Evolutionary conservation across 2,113 vertebrate species (phyloP).

Genomic region (Scalopus aquaticus): DNA sequence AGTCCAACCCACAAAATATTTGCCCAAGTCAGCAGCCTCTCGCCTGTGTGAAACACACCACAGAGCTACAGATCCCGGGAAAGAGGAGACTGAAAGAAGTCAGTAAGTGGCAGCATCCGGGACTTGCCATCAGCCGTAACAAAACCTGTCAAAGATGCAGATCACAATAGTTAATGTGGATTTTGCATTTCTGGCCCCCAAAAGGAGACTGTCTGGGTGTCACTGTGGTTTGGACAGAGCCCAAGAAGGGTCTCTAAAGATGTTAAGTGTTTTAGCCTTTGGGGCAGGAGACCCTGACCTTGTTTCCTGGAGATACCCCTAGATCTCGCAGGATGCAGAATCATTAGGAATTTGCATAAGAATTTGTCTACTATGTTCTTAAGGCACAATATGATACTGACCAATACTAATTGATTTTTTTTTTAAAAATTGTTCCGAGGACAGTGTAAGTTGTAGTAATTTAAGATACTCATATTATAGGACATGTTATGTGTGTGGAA

Average conservation of each 20-base stretch:
- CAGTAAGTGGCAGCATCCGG: background rate
- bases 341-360: background rate
- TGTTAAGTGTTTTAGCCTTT: background rate
- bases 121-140: background rate
- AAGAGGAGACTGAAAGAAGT: background rate
- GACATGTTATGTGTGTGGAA: background rate
- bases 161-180: background rate
- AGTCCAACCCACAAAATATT: background rate
- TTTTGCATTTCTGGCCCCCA: background rate
- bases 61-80: background rate
- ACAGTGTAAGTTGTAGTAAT: background rate
- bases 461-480: background rate
- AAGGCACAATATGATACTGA: background rate
- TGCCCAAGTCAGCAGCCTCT: background rate
- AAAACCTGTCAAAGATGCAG: background rate
- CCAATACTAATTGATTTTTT: too few species aligned
- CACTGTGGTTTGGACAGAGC: background rate
- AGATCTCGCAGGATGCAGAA: too few species aligned
- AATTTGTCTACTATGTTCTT: background rate
- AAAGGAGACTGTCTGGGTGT: background rate
- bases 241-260: background rate
- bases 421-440: background rate
- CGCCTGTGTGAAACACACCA: too few species aligned
- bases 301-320: background rate
- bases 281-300: too few species aligned